Conservation (phyloP, 2,797 vertebrate species). For the Novumbra hubbsi region DNA sequence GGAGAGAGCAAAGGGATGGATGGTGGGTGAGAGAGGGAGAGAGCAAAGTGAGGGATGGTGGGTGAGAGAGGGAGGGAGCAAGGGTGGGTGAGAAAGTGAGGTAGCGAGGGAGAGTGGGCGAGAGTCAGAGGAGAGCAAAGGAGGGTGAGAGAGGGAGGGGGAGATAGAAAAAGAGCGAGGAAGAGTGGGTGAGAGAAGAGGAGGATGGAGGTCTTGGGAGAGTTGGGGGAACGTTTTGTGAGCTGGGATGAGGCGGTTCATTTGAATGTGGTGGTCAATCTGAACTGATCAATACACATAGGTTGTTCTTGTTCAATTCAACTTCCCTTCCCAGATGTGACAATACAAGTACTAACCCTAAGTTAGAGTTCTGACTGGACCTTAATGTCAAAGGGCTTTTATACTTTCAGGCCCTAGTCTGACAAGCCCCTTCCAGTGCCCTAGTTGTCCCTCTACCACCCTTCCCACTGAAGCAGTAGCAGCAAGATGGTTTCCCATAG, state of each 20-base stretch:
- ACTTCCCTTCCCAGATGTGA: background rate
- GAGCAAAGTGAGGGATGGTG: background rate
- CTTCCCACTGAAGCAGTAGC: too few relatives aligned
- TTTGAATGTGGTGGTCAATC: background rate
- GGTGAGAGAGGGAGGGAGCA: too few relatives aligned
- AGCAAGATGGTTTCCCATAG: too few relatives aligned
- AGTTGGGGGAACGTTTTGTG: conserved; percentile 25
- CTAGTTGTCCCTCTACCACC: conserved; percentile 11
- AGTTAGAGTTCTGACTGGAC: too few relatives aligned
- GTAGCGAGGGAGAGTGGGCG: conserved; percentile 3
- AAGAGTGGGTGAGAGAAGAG: background rate
- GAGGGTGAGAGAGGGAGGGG: conserved; percentile 7
- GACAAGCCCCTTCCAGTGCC: background rate
- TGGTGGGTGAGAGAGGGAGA: too few relatives aligned
- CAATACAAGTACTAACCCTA: background rate
- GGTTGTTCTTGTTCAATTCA: background rate
- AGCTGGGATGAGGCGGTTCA: background rate
- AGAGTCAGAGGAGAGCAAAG: too few relatives aligned
- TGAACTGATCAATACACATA: background rate
- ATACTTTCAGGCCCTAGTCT: conserved; percentile 19
- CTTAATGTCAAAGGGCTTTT: background rate
- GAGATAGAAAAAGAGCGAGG: too few relatives aligned
- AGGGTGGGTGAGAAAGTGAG: too few relatives aligned
- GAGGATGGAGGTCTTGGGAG: background rate
- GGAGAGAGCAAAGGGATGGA: background rate